These are phyloP conservation scores for Oscheius sp. DNA, from an alignment of 1,140 invertebrate species.

Conservation along the genomic window DNA sequence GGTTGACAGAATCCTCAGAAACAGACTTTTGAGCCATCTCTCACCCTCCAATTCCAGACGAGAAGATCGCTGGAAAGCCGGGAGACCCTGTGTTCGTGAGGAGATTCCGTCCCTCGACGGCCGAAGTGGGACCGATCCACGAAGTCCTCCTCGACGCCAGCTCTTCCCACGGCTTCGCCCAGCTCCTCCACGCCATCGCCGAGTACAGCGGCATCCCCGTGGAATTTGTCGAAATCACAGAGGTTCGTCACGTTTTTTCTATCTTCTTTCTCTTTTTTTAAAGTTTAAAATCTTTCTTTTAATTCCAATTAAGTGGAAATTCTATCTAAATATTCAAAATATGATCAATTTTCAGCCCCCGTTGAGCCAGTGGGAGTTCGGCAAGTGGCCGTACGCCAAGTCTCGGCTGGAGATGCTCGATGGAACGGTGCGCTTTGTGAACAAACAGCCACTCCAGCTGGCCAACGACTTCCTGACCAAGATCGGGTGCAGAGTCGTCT, in stretches of 20 bases:
- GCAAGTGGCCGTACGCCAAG: constrained; percentile 58
- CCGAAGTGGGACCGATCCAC: constrained; percentile 50
- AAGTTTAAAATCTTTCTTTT: no score
- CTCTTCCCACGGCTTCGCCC: constrained; percentile 3
- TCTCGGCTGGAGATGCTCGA: constrained; percentile 29
- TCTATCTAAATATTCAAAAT: constrained; percentile 64
- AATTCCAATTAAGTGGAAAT: constrained; percentile 63
- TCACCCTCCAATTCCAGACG: background rate
- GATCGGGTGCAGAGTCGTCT: constrained; percentile 16
- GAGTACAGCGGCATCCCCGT: constrained; percentile 23
- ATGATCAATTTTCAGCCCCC: background rate
- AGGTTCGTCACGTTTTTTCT: constrained; percentile 3
- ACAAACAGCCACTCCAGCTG: background rate
- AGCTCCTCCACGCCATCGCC: constrained; percentile 9
- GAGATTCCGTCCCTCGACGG: constrained; percentile 60
- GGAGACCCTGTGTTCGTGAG: constrained; percentile 53
- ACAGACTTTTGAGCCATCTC: no score
- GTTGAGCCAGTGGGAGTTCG: constrained; percentile 62
- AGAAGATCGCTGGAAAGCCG: constrained; percentile 3
- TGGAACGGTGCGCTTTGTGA: constrained; percentile 4
- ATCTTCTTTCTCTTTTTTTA: background rate
- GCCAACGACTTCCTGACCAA: constrained; percentile 13
- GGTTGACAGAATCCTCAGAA: background rate
- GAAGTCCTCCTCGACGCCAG: constrained; percentile 30
- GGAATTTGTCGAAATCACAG: constrained; percentile 20